These are phyloP conservation scores for Myotis brandtii DNA, from an alignment of 2,113 vertebrate genomes.

Conservation along the genomic window DNA sequence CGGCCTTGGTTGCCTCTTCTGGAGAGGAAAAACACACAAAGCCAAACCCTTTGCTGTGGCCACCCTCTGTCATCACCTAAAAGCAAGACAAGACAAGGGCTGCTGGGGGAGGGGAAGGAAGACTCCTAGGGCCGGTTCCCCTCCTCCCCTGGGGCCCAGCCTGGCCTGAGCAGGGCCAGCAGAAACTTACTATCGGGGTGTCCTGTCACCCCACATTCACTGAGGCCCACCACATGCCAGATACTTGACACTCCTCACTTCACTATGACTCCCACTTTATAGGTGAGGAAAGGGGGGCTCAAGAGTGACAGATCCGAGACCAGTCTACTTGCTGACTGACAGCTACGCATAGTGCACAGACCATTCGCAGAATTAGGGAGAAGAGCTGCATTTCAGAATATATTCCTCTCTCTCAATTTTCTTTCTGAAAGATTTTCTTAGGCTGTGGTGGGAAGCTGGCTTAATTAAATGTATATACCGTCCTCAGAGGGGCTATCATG, in stretches of 20 bases:
- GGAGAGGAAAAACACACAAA: constrained; percentile 99
- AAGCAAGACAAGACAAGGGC: constrained; percentile 83
- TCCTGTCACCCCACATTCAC: neutral
- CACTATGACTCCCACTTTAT: neutral
- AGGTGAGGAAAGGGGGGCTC: neutral
- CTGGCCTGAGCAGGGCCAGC: neutral
- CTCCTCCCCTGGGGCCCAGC: neutral
- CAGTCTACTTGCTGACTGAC: neutral
- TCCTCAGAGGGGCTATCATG: neutral
- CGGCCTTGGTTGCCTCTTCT: constrained; percentile 97
- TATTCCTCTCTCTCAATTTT: neutral
- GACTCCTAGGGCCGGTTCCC: neutral
- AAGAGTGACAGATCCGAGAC: neutral
- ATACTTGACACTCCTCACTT: neutral
- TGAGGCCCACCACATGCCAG: constrained; percentile 55
- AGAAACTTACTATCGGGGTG: neutral
- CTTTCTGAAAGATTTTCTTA: neutral
- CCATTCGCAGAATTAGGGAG: neutral
- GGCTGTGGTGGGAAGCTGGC: neutral
- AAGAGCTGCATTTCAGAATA: neutral
- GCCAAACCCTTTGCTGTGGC: constrained; percentile 97
- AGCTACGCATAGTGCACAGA: neutral
- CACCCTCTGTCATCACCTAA: constrained; percentile 97
- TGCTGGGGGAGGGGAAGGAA: constrained; percentile 56
- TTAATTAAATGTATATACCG: neutral